A percentile compares a stretch with the other conserved stretches of the same genome.
Evolutionary conservation across 2,113 vertebrate species (phyloP).

Genomic region (Bombycilla garrulus): DNA sequence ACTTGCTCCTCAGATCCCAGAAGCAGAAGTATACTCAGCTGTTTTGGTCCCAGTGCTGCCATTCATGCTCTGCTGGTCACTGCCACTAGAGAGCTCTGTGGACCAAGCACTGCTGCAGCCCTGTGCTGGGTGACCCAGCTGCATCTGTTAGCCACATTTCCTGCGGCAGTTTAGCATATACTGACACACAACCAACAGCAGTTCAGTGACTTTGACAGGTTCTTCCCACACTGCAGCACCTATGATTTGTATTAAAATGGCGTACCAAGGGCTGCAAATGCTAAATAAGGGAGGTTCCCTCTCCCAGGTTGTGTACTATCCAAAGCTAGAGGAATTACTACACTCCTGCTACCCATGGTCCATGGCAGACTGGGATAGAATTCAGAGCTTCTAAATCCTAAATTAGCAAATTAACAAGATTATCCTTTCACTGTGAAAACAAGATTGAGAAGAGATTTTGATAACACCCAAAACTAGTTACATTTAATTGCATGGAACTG

Average conservation of each 20-base stretch:
- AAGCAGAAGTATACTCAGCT: background rate
- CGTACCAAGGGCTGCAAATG: rapidly evolving
- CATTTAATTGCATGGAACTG: background rate
- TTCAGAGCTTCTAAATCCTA: conserved; percentile 3
- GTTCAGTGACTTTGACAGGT: background rate
- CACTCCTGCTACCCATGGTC: rapidly evolving
- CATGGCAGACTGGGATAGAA: rapidly evolving
- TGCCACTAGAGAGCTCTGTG: background rate
- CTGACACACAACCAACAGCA: background rate
- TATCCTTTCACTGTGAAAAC: conserved; percentile 39
- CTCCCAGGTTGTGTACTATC: rapidly evolving
- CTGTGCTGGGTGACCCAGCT: background rate
- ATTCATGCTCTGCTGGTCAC: background rate
- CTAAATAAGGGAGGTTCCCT: background rate
- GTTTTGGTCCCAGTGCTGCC: rapidly evolving
- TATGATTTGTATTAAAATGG: background rate
- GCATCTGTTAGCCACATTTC: background rate
- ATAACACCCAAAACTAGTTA: background rate
- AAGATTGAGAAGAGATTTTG: conserved; percentile 9
- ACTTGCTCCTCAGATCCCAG: rapidly evolving
- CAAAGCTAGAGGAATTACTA: background rate
- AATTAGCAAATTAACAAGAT: background rate
- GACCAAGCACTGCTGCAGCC: background rate
- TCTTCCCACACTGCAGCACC: background rate
- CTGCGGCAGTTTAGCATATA: background rate